Percentiles rank a stretch among this genome's conserved stretches.
phyloP scores from a whole-genome alignment of 2,888 invertebrate genomes.

The Eupithecia subfuscata region DNA sequence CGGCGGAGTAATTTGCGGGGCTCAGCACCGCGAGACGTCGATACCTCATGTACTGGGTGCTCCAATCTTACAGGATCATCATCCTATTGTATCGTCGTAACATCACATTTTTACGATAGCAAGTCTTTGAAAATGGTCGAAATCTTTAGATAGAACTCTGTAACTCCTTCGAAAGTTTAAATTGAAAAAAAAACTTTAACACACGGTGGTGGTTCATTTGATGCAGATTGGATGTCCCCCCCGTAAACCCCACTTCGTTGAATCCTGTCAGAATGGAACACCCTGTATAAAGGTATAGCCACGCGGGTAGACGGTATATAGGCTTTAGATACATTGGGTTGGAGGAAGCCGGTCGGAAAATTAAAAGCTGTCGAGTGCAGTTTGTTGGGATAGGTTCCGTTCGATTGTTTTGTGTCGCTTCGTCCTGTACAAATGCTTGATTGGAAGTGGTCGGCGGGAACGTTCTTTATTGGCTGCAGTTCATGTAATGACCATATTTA shows the following conservation, averaged over 20 bases:
- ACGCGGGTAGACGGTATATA: neutral
- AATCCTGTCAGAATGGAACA: neutral
- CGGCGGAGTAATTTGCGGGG: constrained; percentile 28
- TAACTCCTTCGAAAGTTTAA: neutral
- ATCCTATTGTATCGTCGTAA: neutral
- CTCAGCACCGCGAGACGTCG: constrained; percentile 19
- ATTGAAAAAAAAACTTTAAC: neutral
- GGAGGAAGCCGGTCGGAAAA: constrained; percentile 14
- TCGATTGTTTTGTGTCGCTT: neutral
- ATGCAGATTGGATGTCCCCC: neutral
- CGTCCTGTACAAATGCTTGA: neutral
- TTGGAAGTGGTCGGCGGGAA: constrained; percentile 1
- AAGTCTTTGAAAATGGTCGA: neutral
- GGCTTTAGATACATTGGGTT: constrained; percentile 3
- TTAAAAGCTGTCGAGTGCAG: constrained; percentile 15
- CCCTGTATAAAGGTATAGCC: neutral
- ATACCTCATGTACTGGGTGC: neutral
- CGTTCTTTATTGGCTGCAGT: neutral
- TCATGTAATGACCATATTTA: neutral
- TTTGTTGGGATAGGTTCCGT: neutral
- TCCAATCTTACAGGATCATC: neutral
- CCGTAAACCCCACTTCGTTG: neutral
- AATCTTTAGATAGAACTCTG: neutral
- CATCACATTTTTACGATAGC: neutral
- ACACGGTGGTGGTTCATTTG: neutral